phyloP scores from a whole-genome alignment of 1,140 invertebrate species.

The Drosophila elegans region DNA sequence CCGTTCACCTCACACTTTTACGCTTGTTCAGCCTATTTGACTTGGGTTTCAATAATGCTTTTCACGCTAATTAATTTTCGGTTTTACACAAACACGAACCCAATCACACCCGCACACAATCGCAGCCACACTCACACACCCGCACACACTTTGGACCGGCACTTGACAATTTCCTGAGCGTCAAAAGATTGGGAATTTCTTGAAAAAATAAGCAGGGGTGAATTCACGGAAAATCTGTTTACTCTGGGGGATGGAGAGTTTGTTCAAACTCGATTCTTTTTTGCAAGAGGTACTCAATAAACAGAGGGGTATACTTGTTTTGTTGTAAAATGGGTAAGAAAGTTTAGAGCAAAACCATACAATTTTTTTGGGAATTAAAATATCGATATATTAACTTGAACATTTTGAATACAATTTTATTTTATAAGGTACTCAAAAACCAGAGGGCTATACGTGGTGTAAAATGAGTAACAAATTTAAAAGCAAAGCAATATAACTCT shows the following conservation, averaged over 20 bases:
- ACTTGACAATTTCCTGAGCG: constrained; percentile 69
- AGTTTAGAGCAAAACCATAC: too few species aligned
- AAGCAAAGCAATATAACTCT: too few species aligned
- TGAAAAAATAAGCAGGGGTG: constrained; percentile 14
- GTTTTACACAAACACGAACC: constrained; percentile 55
- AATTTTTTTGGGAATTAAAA: too few species aligned
- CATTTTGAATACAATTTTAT: too few species aligned
- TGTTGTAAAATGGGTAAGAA: fast-evolving
- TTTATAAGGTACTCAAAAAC: too few species aligned
- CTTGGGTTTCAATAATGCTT: constrained; percentile 73
- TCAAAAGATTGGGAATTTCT: constrained; percentile 48
- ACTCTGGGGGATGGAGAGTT: not conserved
- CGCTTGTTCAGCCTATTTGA: constrained; percentile 23
- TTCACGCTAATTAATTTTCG: constrained; percentile 82
- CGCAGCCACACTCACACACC: constrained; percentile 14
- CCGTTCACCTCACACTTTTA: not conserved
- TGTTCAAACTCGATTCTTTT: constrained; percentile 13
- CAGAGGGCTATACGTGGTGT: too few species aligned
- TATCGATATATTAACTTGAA: too few species aligned
- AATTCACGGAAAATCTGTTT: constrained; percentile 23
- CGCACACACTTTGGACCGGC: constrained; percentile 28
- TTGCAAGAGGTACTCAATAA: not conserved
- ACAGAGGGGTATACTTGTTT: not conserved
- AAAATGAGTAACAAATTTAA: too few species aligned
- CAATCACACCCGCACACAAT: constrained; percentile 34